phyloP scores from a whole-genome alignment of 2,888 invertebrate genomes.

The Rapana venosa region DNA sequence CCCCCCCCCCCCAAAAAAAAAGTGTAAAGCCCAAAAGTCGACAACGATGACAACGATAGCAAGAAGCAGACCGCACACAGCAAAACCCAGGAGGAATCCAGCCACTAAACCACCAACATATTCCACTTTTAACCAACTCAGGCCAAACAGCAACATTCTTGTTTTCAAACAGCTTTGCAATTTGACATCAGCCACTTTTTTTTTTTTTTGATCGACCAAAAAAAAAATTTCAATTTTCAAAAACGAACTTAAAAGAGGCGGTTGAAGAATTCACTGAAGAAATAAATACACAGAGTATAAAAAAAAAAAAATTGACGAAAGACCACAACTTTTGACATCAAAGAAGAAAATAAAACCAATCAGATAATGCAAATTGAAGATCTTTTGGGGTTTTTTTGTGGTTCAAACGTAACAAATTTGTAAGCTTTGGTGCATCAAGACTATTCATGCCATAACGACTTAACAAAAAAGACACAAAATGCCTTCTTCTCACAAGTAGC shows the following conservation, averaged over 20 bases:
- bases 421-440: neutral
- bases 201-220: neutral
- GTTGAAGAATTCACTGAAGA: neutral
- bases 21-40: neutral
- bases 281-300: neutral
- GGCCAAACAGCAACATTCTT: no score
- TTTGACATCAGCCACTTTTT: neutral
- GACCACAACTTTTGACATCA: neutral
- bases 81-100: neutral
- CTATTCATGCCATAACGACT: neutral
- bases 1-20: no score
- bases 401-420: neutral
- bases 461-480: neutral
- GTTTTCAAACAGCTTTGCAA: neutral
- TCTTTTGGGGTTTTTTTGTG: neutral
- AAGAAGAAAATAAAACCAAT: neutral
- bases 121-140: no score
- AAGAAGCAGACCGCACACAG: neutral
- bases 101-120: neutral
- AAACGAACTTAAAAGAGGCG: neutral
- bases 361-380: neutral
- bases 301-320: neutral
- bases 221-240: neutral
- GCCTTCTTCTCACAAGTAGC: neutral
- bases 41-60: conserved; percentile 30